These are phyloP conservation scores for Melieria crassipennis DNA, from an alignment of 2,888 invertebrate genomes.

Conservation along the genomic window DNA sequence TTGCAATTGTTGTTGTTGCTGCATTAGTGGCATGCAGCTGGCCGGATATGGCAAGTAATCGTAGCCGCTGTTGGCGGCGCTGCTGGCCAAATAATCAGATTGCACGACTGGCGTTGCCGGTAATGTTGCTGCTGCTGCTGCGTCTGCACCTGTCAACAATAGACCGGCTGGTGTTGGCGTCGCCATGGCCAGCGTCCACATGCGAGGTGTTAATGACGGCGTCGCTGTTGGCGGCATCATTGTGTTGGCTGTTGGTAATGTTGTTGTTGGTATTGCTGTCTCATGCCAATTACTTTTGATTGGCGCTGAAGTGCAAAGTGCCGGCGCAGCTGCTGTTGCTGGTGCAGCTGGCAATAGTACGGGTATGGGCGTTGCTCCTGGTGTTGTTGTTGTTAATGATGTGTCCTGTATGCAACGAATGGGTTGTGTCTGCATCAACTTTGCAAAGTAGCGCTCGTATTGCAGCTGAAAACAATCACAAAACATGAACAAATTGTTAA, in stretches of 20 bases:
- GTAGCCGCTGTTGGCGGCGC: background rate
- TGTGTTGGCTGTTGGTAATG: constrained; percentile 41
- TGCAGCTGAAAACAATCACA: constrained; percentile 52
- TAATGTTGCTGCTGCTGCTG: constrained; percentile 5
- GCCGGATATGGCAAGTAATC: constrained; percentile 32
- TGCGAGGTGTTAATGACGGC: constrained; percentile 38
- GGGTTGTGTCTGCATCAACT: constrained; percentile 62
- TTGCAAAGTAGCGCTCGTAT: constrained; percentile 65
- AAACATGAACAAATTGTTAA: background rate
- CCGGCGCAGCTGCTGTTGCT: constrained; percentile 1
- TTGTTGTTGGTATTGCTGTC: constrained; percentile 18
- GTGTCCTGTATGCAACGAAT: constrained; percentile 56
- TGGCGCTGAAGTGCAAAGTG: background rate
- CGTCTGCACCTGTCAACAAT: constrained; percentile 45
- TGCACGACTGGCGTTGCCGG: background rate
- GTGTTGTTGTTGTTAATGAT: constrained; percentile 33
- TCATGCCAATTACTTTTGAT: background rate
- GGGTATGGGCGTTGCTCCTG: constrained; percentile 29
- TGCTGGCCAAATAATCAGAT: background rate
- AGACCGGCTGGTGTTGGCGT: constrained; percentile 51
- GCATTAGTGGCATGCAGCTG: constrained; percentile 21
- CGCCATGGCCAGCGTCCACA: constrained; percentile 53
- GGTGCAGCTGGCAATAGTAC: constrained; percentile 15
- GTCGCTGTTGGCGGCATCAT: constrained; percentile 35
- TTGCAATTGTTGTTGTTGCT: constrained; percentile 9